A percentile compares a stretch with the other conserved stretches of the same genome.
Conservation (phyloP, 2,797 vertebrate genomes). For the Heliangelus exortis region DNA sequence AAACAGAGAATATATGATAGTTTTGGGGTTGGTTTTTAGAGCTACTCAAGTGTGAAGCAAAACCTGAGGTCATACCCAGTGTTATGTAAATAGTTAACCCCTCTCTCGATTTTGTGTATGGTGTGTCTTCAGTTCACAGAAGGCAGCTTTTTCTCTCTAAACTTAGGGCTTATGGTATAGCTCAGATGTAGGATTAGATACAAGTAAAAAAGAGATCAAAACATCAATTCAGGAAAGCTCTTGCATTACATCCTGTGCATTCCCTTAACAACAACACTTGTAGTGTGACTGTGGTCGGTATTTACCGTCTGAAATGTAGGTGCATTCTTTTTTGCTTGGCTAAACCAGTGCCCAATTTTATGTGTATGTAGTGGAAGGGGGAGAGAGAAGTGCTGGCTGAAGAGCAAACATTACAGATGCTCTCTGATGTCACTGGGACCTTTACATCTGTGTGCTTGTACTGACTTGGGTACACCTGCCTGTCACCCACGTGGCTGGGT, state of each 20-base stretch:
- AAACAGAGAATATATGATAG: neutral
- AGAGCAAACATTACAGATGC: neutral
- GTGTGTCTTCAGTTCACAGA: neutral
- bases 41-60: neutral
- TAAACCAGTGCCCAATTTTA: neutral
- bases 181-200: neutral
- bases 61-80: neutral
- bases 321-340: neutral
- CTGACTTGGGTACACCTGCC: neutral
- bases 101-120: neutral
- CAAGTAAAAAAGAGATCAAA: neutral
- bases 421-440: neutral
- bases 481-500: accelerated
- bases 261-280: neutral
- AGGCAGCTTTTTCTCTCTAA: neutral
- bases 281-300: neutral
- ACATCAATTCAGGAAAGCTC: neutral
- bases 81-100: neutral
- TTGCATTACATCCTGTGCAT: neutral
- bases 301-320: conserved; percentile 5
- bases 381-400: neutral
- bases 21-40: neutral
- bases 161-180: neutral
- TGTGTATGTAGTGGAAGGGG: neutral
- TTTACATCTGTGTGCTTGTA: neutral